Evolutionary conservation across 2,797 vertebrate species (phyloP).

Genomic region (Meda fulgida): DNA sequence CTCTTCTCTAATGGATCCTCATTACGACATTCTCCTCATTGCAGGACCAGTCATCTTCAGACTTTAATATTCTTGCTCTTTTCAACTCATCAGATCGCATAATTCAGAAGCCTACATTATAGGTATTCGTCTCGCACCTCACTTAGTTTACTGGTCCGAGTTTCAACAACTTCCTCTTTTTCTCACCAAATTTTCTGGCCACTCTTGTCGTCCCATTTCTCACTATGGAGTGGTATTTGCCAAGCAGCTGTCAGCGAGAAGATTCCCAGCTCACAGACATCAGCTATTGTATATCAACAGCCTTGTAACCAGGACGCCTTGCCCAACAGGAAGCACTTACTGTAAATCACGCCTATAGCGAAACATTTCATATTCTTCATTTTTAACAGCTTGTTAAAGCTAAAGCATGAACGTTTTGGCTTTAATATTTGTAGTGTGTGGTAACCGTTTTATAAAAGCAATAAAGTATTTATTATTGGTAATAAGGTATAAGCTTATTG

Average conservation of each 20-base stretch:
- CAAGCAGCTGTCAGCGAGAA: conserved; percentile 40
- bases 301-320: conserved; percentile 36
- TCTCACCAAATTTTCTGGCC: neutral
- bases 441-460: no score
- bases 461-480: no score
- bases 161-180: neutral
- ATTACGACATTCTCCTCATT: conserved; percentile 35
- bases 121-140: neutral
- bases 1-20: conserved; percentile 32
- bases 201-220: neutral
- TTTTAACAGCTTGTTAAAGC: no score
- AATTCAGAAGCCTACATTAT: neutral
- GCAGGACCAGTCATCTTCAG: conserved; percentile 24
- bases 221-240: conserved; percentile 31
- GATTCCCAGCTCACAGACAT: conserved; percentile 45
- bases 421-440: no score
- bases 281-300: conserved; percentile 35
- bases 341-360: conserved; percentile 13
- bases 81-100: neutral
- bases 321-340: conserved; percentile 34
- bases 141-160: neutral
- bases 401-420: neutral
- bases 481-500: no score
- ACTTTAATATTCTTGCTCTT: neutral
- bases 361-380: conserved; percentile 15